These are phyloP conservation scores for Sminthopsis crassicaudata DNA, from an alignment of 2,113 vertebrate genomes.

Conservation along the genomic window DNA sequence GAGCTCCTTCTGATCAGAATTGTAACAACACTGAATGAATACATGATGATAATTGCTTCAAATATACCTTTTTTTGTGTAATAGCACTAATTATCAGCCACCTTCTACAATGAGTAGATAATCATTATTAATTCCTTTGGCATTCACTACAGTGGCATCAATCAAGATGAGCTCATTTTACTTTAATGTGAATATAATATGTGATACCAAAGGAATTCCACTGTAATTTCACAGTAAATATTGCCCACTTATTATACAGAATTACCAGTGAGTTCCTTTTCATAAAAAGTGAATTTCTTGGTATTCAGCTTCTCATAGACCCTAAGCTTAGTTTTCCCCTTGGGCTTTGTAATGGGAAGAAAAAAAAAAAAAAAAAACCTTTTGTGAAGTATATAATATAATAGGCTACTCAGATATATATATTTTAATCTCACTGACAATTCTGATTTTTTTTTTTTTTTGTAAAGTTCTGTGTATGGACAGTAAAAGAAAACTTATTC, in stretches of 20 bases:
- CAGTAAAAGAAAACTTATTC: background rate
- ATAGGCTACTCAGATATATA: background rate
- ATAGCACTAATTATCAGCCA: constrained; percentile 83
- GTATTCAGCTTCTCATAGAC: background rate
- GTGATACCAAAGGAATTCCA: constrained; percentile 71
- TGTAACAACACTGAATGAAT: constrained; percentile 73
- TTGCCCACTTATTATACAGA: constrained; percentile 23
- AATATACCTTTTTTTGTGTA: constrained; percentile 81
- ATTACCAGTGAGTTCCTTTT: constrained; percentile 24
- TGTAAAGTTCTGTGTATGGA: background rate
- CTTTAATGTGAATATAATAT: constrained; percentile 79
- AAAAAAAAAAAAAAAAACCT: too few species aligned
- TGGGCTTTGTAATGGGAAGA: constrained; percentile 6
- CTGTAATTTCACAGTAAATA: constrained; percentile 71
- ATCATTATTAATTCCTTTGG: constrained; percentile 82
- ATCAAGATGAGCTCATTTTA: constrained; percentile 81
- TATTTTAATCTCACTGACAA: background rate
- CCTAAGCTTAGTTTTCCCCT: constrained; percentile 14
- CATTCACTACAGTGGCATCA: constrained; percentile 77
- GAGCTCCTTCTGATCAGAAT: constrained; percentile 72
- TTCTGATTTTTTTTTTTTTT: background rate
- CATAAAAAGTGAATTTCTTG: constrained; percentile 17
- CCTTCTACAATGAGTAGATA: constrained; percentile 80
- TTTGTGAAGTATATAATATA: background rate
- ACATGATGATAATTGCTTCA: constrained; percentile 79